A percentile compares a stretch with the other conserved stretches of the same genome.
Conservation (phyloP, 1,140 invertebrate genomes). For the Diorhabda elongata region DNA sequence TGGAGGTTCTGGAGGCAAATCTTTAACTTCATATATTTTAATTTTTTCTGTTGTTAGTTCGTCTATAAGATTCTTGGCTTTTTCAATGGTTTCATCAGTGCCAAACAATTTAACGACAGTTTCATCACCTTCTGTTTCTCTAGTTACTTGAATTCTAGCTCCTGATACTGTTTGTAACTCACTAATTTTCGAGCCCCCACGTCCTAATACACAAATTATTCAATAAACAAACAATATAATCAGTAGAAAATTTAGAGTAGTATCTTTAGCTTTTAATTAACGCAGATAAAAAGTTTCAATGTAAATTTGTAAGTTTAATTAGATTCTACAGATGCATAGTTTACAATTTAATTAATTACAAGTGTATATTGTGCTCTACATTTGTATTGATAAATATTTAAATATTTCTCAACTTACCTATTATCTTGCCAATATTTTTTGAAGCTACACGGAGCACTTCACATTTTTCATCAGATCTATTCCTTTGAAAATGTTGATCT, state of each 20-base stretch:
- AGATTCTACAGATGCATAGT: not conserved
- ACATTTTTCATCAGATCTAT: slow-evolving; percentile 15
- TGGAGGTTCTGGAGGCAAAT: slow-evolving; percentile 7
- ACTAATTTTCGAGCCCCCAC: slow-evolving; percentile 69
- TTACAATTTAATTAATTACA: not conserved
- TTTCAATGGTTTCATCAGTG: slow-evolving; percentile 53
- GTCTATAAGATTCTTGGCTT: slow-evolving; percentile 46
- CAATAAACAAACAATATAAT: not conserved
- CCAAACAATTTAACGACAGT: slow-evolving; percentile 54
- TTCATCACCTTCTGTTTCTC: slow-evolving; percentile 45
- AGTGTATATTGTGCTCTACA: not conserved
- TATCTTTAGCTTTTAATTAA: not conserved
- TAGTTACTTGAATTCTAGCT: slow-evolving; percentile 51
- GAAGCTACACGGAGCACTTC: slow-evolving; percentile 15
- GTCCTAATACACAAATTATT: slow-evolving; percentile 48
- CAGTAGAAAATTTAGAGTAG: not conserved
- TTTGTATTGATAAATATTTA: not conserved
- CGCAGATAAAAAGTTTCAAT: not conserved
- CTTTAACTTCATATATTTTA: slow-evolving; percentile 17
- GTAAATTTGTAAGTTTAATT: not conserved
- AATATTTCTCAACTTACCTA: slow-evolving; percentile 15
- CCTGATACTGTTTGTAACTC: slow-evolving; percentile 63
- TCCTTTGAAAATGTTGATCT: not conserved
- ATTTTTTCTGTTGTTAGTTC: slow-evolving; percentile 43
- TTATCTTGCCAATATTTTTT: slow-evolving; percentile 24